A percentile compares a stretch with the other conserved stretches of the same genome.
phyloP scores from a whole-genome alignment of 2,113 vertebrate species.

The Pollachius pollachius region DNA sequence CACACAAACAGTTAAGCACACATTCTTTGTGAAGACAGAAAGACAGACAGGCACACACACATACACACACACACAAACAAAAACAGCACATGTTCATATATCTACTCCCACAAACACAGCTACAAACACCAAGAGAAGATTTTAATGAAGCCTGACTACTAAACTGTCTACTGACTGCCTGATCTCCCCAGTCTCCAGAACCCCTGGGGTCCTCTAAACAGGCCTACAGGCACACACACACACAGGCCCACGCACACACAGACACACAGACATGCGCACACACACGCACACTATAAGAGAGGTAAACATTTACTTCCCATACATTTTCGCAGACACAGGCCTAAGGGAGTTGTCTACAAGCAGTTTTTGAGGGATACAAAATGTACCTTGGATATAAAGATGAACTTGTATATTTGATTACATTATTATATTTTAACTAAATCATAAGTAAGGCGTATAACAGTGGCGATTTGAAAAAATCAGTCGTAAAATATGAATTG shows the following conservation, averaged over 20 bases:
- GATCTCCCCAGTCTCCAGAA: constrained; percentile 44
- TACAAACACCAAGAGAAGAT: constrained; percentile 13
- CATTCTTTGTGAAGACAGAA: background rate
- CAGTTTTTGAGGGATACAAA: background rate
- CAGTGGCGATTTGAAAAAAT: too few relatives aligned
- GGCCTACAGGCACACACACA: constrained; percentile 29
- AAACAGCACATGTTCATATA: background rate
- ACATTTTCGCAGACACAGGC: background rate
- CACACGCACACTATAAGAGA: background rate
- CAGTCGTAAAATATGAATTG: too few relatives aligned
- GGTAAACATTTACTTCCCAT: background rate
- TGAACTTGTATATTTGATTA: too few relatives aligned
- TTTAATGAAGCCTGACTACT: constrained; percentile 58
- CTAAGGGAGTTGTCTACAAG: background rate
- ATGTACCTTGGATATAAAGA: background rate
- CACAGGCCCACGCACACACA: background rate
- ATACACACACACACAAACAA: background rate
- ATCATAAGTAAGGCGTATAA: too few relatives aligned
- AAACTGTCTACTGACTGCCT: constrained; percentile 31
- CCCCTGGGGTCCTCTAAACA: constrained; percentile 42
- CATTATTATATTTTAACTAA: too few relatives aligned
- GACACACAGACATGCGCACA: background rate
- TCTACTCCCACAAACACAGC: background rate
- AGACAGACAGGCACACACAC: constrained; percentile 4
- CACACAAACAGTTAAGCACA: constrained; percentile 6